A percentile compares a stretch with the other conserved stretches of the same genome.
These are phyloP conservation scores for Drosophila lacicola DNA, from an alignment of 2,888 invertebrate genomes.

Conservation along the genomic window DNA sequence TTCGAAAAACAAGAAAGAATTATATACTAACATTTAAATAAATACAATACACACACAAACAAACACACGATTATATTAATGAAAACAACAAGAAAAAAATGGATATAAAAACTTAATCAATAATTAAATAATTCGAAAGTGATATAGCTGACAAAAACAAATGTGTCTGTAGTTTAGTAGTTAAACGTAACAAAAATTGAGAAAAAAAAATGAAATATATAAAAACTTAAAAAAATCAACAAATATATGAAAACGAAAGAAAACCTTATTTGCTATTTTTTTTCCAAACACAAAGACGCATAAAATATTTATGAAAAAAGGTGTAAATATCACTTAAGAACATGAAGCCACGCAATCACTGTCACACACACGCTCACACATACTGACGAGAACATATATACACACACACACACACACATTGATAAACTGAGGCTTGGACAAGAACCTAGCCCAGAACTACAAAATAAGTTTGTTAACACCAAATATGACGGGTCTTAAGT, in stretches of 20 bases:
- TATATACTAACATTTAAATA: slow-evolving; percentile 49
- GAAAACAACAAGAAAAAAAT: slow-evolving; percentile 23
- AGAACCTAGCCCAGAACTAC: slow-evolving; percentile 39
- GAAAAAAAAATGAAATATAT: slow-evolving; percentile 18
- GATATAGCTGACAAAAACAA: slow-evolving; percentile 79
- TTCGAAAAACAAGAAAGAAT: slow-evolving; percentile 64
- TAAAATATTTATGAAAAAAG: slow-evolving; percentile 25
- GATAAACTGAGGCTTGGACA: slow-evolving; percentile 33
- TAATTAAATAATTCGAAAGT: slow-evolving; percentile 78
- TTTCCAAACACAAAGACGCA: slow-evolving; percentile 30
- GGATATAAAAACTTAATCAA: slow-evolving; percentile 65
- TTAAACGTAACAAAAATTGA: slow-evolving; percentile 43
- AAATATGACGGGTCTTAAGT: slow-evolving; percentile 67
- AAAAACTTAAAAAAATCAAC: slow-evolving; percentile 18
- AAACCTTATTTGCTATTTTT: slow-evolving; percentile 29
- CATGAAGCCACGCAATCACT: slow-evolving; percentile 29
- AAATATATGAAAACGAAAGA: slow-evolving; percentile 25
- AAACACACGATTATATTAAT: slow-evolving; percentile 43
- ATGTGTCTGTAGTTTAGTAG: slow-evolving; percentile 77
- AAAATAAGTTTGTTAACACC: slow-evolving; percentile 65
- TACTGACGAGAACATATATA: slow-evolving; percentile 1
- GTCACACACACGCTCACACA: slow-evolving; percentile 22
- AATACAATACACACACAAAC: slow-evolving; percentile 35
- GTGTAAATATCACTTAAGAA: slow-evolving; percentile 62
- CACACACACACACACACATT: slow-evolving; percentile 11